Conservation (phyloP, 2,888 invertebrate species). For the Acleris holmiana region DNA sequence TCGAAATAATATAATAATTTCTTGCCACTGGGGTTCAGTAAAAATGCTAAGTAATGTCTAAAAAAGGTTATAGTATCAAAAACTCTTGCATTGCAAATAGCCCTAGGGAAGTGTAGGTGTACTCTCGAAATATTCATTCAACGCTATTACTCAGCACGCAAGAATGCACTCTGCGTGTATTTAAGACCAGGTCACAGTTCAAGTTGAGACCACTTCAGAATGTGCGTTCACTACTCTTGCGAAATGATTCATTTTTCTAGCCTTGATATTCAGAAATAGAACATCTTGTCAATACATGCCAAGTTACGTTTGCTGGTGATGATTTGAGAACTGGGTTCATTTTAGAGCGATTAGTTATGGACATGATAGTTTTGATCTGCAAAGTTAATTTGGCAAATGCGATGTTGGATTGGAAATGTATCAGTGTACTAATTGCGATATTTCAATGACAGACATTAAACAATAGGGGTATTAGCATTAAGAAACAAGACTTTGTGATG, state of each 20-base stretch:
- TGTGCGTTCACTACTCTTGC: constrained; percentile 20
- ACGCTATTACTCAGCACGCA: constrained; percentile 15
- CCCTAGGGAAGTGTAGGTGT: too few species aligned
- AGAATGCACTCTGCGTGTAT: constrained; percentile 30
- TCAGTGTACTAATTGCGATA: constrained; percentile 18
- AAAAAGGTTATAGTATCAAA: too few species aligned
- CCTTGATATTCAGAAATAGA: constrained; percentile 34
- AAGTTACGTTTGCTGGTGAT: constrained; percentile 11
- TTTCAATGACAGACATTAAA: constrained; percentile 19
- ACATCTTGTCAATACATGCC: constrained; percentile 30
- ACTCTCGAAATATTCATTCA: neutral
- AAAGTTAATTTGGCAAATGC: constrained; percentile 10
- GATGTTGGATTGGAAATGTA: constrained; percentile 20
- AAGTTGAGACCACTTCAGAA: constrained; percentile 23
- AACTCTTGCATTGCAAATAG: too few species aligned
- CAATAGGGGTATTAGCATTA: constrained; percentile 33
- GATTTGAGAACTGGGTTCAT: neutral
- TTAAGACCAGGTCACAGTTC: constrained; percentile 32
- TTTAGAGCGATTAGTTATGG: neutral
- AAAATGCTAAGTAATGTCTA: too few species aligned
- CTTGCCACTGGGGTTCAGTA: too few species aligned
- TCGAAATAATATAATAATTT: too few species aligned
- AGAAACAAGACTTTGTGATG: constrained; percentile 17
- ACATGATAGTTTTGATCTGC: neutral
- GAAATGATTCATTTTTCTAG: constrained; percentile 36